Percentiles rank a stretch among this genome's conserved stretches.
phyloP scores from a whole-genome alignment of 2,888 invertebrate species.

The Amphipyra tragopoginis region DNA sequence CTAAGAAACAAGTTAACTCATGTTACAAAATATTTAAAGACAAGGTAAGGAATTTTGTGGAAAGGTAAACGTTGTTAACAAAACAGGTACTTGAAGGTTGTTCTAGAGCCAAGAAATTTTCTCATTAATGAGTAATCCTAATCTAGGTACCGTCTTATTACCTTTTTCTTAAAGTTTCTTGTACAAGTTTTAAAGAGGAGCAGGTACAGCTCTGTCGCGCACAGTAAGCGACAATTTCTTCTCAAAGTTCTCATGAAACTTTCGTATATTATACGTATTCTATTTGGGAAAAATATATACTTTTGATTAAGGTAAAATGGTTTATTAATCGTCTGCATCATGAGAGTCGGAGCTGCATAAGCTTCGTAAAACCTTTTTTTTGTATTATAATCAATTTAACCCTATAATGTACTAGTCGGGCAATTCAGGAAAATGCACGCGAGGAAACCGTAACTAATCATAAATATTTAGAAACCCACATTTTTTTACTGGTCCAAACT shows the following conservation, averaged over 20 bases:
- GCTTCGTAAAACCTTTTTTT: too few species aligned
- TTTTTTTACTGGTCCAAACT: too few species aligned
- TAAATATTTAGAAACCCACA: too few species aligned
- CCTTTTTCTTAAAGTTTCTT: constrained; percentile 11
- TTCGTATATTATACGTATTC: background rate
- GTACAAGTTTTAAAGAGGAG: constrained; percentile 15
- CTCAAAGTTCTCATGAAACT: constrained; percentile 6
- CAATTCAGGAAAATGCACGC: too few species aligned
- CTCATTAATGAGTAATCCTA: constrained; percentile 28
- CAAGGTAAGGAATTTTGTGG: constrained; percentile 7
- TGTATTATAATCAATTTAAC: too few species aligned
- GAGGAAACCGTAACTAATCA: too few species aligned
- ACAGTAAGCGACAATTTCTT: constrained; percentile 14
- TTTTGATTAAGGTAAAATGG: too few species aligned
- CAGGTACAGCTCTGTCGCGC: background rate
- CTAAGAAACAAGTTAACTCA: background rate
- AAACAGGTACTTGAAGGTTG: constrained; percentile 23
- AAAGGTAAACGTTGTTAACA: constrained; percentile 20
- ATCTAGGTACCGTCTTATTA: constrained; percentile 6
- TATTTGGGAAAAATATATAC: background rate
- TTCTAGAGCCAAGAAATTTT: constrained; percentile 19
- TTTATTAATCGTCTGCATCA: too few species aligned
- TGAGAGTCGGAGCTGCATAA: too few species aligned
- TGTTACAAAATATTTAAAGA: constrained; percentile 9
- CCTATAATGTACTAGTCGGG: too few species aligned